Evolutionary conservation across 2,113 vertebrate species (phyloP), one percentile per base, ranked within the genome.

Genomic region (Beaufortia kweichowensis): DNA sequence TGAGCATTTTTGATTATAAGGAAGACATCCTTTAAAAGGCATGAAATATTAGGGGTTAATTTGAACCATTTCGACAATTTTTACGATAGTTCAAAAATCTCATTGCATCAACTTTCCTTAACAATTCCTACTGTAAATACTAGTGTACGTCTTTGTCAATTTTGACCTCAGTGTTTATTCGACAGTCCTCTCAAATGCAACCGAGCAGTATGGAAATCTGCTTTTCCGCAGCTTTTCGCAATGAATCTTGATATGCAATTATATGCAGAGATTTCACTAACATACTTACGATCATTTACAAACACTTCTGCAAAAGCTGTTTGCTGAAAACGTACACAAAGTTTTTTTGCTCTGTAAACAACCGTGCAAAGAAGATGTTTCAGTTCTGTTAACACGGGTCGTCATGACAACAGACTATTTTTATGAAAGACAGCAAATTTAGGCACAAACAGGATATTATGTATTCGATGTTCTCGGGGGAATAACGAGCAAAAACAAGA

Each of bases 401-500:
- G 8, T 60, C 80, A 64, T 50, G 75, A 77, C 77, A 85, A 83
- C 67, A 12, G 57, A 73, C 64, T 76, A 28, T 81, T 67, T 56
- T 67, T 26, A 72, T 77, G 76, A 74, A 80, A 79, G 74, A 78
- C 72, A 57, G 75, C 72, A 79, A 59, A 84, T 75, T 80, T 33
- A 59, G 75, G 77, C 64, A 31, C 61, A 72, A 48, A 72, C 39
- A 76, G 64, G 62, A 82, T 85, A 72, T 81, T 17, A 60, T 83
- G 84, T 64, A 62, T 76, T 83, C 77, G 48, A 81, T 76, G 77
- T 76, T 79, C 57, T 62, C 24, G 33, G 55, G 69, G 68, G 79
- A 60, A 72, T 83, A 80, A 72, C 28, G 31, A 31, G 77, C 64
- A 78, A 75, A 84, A 82, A 82, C 64, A 86, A 84, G 78, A 83